Percentiles rank a stretch among this genome's conserved stretches.
Conservation (phyloP, 2,797 vertebrate species). For the Acanthurus lineatus region DNA sequence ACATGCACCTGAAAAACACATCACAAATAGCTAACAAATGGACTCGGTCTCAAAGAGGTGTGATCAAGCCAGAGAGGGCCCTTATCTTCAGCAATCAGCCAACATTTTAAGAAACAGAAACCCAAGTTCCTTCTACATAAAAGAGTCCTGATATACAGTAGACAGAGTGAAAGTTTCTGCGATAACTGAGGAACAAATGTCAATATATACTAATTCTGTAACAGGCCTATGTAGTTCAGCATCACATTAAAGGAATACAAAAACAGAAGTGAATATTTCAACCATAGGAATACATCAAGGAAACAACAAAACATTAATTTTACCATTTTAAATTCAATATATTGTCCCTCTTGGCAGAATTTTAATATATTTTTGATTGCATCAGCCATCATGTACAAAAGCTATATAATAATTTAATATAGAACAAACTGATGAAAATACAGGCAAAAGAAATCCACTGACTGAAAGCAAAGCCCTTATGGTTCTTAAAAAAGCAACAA, state of each 20-base stretch:
- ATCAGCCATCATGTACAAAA: constrained; percentile 66
- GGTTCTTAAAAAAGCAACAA: constrained; percentile 14
- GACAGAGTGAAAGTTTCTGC: constrained; percentile 12
- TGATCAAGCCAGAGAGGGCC: constrained; percentile 5
- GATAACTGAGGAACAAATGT: constrained; percentile 36
- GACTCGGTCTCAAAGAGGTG: constrained; percentile 21
- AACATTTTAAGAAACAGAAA: constrained; percentile 19
- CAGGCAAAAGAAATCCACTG: constrained; percentile 31
- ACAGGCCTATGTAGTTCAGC: constrained; percentile 34
- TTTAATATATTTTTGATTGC: constrained; percentile 55
- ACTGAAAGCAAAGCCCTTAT: constrained; percentile 24
- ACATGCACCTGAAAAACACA: constrained; percentile 69
- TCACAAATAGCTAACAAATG: constrained; percentile 51
- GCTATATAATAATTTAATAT: constrained; percentile 55
- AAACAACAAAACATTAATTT: constrained; percentile 66
- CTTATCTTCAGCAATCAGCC: background rate
- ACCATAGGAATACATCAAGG: constrained; percentile 56
- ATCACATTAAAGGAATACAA: constrained; percentile 57
- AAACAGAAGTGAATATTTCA: constrained; percentile 56
- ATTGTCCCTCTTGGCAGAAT: constrained; percentile 44
- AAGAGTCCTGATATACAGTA: constrained; percentile 48
- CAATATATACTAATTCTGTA: constrained; percentile 41
- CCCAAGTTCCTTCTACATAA: constrained; percentile 11
- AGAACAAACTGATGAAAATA: constrained; percentile 50
- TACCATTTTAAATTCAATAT: constrained; percentile 58